Evolutionary conservation across 2,888 invertebrate genomes (phyloP).

Genomic region (Apamea sordens): DNA sequence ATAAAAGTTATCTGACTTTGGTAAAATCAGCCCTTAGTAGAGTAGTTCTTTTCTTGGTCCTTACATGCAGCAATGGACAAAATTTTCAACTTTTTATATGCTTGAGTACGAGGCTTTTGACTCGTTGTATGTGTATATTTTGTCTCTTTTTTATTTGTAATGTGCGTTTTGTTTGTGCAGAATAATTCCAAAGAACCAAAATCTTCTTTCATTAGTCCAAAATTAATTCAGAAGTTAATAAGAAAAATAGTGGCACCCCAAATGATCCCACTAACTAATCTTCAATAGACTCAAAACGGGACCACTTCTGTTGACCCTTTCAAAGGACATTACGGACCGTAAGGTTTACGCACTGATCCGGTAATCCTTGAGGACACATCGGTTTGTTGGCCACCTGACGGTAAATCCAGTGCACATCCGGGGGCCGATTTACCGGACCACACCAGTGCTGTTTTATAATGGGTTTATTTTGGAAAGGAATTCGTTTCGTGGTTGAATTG

Average conservation of each 20-base stretch:
- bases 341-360: constrained; percentile 38
- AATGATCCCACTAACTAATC: constrained; percentile 28
- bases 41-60: too few relatives aligned
- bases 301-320: constrained; percentile 24
- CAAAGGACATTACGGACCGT: constrained; percentile 35
- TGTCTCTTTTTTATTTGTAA: too few relatives aligned
- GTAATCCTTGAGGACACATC: constrained; percentile 56
- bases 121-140: too few relatives aligned
- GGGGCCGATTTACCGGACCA: constrained; percentile 31
- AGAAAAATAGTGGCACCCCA: neutral
- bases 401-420: constrained; percentile 61
- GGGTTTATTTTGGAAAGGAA: constrained; percentile 5
- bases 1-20: too few relatives aligned
- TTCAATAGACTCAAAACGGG: constrained; percentile 13
- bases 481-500: neutral
- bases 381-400: constrained; percentile 66
- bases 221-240: neutral
- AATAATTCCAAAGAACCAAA: neutral
- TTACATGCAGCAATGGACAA: too few relatives aligned
- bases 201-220: neutral
- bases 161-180: too few relatives aligned
- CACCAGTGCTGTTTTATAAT: constrained; percentile 21
- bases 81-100: too few relatives aligned
- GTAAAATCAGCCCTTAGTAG: too few relatives aligned
- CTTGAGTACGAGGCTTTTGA: too few relatives aligned